Percentiles rank a stretch among this genome's conserved stretches.
Evolutionary conservation across 2,113 vertebrate species (phyloP).

Genomic region (Zapus hudsonius): DNA sequence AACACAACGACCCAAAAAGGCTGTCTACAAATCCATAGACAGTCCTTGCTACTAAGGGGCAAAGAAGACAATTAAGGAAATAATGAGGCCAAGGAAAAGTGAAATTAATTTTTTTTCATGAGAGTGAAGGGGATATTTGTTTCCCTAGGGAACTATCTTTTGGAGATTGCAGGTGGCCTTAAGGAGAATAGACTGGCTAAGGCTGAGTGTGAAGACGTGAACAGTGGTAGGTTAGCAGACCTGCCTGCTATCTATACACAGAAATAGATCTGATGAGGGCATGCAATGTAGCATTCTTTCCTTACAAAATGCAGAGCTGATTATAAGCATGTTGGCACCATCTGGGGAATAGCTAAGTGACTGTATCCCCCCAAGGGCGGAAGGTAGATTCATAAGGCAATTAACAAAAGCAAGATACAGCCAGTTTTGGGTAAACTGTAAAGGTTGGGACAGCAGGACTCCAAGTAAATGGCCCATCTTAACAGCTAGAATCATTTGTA

Average conservation of each 20-base stretch:
- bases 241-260: background rate
- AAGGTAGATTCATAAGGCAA: constrained; percentile 54
- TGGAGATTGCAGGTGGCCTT: constrained; percentile 45
- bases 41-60: constrained; percentile 69
- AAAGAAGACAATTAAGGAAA: constrained; percentile 74
- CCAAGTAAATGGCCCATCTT: constrained; percentile 60
- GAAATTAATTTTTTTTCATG: constrained; percentile 68
- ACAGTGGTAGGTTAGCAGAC: constrained; percentile 42
- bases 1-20: constrained; percentile 67
- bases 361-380: background rate
- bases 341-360: constrained; percentile 45
- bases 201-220: constrained; percentile 43
- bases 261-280: background rate
- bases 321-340: background rate
- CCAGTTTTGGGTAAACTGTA: constrained; percentile 57
- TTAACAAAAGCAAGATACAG: constrained; percentile 64
- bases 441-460: constrained; percentile 58
- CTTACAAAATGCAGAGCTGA: constrained; percentile 13
- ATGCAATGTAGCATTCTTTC: constrained; percentile 71
- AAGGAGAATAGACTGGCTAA: constrained; percentile 37
- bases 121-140: constrained; percentile 41
- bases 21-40: constrained; percentile 68
- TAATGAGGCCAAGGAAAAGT: constrained; percentile 63
- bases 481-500: constrained; percentile 64
- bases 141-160: constrained; percentile 48